These are phyloP conservation scores for Cryptoleucopteryx plumbea DNA, from an alignment of 2,113 vertebrate genomes.

Conservation along the genomic window DNA sequence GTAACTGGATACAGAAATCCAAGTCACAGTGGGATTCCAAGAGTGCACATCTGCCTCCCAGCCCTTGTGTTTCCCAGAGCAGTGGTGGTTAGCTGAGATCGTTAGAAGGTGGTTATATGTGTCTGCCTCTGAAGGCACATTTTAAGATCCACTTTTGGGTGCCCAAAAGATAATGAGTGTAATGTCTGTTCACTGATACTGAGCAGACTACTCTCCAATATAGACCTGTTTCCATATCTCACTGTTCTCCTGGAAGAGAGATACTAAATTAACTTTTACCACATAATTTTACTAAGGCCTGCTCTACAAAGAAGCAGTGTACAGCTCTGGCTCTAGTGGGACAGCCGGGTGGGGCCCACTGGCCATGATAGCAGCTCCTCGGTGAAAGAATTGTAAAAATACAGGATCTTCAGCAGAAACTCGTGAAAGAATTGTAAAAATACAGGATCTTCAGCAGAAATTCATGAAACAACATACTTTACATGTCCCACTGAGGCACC, in stretches of 20 bases:
- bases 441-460: background rate
- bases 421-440: background rate
- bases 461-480: background rate
- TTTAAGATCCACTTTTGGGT: background rate
- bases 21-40: conserved; percentile 25
- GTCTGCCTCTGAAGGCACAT: background rate
- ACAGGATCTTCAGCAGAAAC: background rate
- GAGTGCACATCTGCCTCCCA: conserved; percentile 53
- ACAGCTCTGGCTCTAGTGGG: background rate
- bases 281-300: background rate
- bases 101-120: background rate
- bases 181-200: background rate
- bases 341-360: background rate
- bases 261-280: background rate
- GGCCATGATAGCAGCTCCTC: background rate
- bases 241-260: background rate
- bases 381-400: background rate
- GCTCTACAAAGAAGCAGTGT: background rate
- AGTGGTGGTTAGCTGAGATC: background rate
- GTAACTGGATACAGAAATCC: conserved; percentile 59
- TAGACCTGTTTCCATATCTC: background rate
- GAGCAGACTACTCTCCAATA: background rate
- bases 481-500: background rate
- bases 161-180: background rate
- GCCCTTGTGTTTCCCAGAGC: background rate